Evolutionary conservation across 1,140 invertebrate genomes (phyloP).

Genomic region (Heterodera schachtii): DNA sequence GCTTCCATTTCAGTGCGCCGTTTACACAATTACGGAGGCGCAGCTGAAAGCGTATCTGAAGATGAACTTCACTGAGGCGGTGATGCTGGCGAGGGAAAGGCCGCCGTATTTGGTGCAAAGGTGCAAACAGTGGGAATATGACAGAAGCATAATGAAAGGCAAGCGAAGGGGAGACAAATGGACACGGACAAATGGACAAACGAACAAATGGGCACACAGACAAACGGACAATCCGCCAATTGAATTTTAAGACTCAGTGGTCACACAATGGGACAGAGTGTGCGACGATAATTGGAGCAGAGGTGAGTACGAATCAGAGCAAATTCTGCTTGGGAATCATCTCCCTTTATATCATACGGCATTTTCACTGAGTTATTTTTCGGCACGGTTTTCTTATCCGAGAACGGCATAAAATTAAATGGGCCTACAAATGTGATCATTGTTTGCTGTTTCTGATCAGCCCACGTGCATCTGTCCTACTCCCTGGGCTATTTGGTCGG

Average conservation of each 20-base stretch:
- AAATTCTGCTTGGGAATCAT: too few relatives aligned
- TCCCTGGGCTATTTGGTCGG: constrained; percentile 63
- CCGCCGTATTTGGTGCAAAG: constrained; percentile 14
- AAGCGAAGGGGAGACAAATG: not conserved
- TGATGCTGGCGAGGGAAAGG: constrained; percentile 32
- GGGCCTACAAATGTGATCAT: too few relatives aligned
- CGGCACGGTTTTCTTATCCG: too few relatives aligned
- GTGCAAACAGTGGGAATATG: constrained; percentile 41
- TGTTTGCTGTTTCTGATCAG: constrained; percentile 23
- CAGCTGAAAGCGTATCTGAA: constrained; percentile 39
- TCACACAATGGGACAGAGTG: constrained; percentile 62
- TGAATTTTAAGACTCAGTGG: constrained; percentile 44
- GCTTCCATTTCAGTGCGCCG: constrained; percentile 45
- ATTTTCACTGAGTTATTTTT: too few relatives aligned
- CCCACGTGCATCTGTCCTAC: constrained; percentile 63
- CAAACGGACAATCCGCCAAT: not conserved
- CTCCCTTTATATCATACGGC: too few relatives aligned
- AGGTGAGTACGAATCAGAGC: not conserved
- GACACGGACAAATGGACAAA: not conserved
- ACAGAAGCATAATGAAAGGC: constrained; percentile 28
- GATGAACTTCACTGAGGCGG: constrained; percentile 43
- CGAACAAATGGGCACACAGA: too few relatives aligned
- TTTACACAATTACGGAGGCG: constrained; percentile 45
- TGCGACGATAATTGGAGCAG: constrained; percentile 64
- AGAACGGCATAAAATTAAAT: not conserved